Base-by-base conservation (phyloP, 2,888 invertebrate species). In the Rhamnusium bicolor region DNA sequence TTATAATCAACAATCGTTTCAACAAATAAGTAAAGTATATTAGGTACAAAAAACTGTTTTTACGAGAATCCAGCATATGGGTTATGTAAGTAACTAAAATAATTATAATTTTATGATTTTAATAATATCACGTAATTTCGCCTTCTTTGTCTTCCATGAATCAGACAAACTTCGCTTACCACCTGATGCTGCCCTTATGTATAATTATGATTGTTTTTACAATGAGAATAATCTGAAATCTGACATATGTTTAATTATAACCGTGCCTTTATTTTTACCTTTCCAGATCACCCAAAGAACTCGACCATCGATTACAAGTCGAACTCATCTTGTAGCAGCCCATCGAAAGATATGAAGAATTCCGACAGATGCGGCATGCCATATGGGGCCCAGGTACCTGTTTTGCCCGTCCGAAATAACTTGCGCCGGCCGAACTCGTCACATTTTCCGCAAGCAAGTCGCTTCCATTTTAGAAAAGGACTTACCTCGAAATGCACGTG, bases 391-490 rank as follows among this genome's bases (percentile, higher is more conserved):
- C 90, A 75, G 79, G 93, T 93, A 80, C 94, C 94, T 29, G 94
- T 93, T 77, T 90, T 94, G 83, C 94, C 94, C 82, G 93, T 94
- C 84, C 91, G 95, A 84, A 93, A 93, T 85, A 93, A 93, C 87
- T 89, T 93, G 78, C 90, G 93, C 81, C 89, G 90, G 83, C 90
- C 92, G 82, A 91, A 91, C 83, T 92, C 94, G 79, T 92, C 93
- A 84, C 94, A 94, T 88, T 95, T 94, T 86, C 92, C 94, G 79
- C 91, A 91, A 53, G 90, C 91, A 21, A 94, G 94, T 82, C 91
- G 95, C 84, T 95, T 95, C 90, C 96, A 95, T 89, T 95, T 96
- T 89, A 93, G 94, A 87, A 96, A 96, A 91, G 95, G 95, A 83
- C 90, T 96, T 84, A 93, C 95, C 71, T 94, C 95, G 82, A 91